Evolutionary conservation across 2,888 invertebrate species (phyloP).

Genomic region (Clitarchus hookeri): DNA sequence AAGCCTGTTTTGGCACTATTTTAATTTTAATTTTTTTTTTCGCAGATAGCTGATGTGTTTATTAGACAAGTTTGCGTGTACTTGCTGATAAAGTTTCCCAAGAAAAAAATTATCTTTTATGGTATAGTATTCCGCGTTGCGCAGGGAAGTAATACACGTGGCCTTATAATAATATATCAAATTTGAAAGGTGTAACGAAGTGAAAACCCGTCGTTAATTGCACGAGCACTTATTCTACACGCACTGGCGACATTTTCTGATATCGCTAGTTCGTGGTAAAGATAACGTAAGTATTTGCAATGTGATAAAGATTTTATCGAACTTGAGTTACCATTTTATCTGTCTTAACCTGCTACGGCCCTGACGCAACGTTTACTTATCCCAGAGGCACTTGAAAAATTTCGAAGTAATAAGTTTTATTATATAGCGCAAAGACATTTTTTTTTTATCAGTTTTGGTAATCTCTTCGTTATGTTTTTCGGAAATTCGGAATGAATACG

Average conservation of each 20-base stretch:
- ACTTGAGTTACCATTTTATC: neutral
- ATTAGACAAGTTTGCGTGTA: neutral
- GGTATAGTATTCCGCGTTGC: neutral
- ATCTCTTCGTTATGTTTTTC: too few species aligned
- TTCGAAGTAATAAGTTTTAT: too few species aligned
- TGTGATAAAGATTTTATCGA: neutral
- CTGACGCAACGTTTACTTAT: neutral
- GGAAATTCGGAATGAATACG: too few species aligned
- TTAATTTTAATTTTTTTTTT: too few species aligned
- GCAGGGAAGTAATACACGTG: neutral
- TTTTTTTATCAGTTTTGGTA: too few species aligned
- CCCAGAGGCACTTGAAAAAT: neutral
- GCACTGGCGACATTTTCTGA: neutral
- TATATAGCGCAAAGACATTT: too few species aligned
- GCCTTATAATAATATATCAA: neutral
- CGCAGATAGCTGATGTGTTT: neutral
- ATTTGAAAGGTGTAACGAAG: neutral
- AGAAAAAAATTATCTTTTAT: neutral
- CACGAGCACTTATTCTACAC: neutral
- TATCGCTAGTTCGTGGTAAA: neutral
- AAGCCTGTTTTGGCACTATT: too few species aligned
- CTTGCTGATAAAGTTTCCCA: neutral
- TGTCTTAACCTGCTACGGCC: neutral
- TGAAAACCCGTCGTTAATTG: neutral
- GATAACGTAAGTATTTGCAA: constrained; percentile 9